These are phyloP conservation scores for Psittacula cyanocephala DNA, from an alignment of 2,113 vertebrate species.

Conservation along the genomic window DNA sequence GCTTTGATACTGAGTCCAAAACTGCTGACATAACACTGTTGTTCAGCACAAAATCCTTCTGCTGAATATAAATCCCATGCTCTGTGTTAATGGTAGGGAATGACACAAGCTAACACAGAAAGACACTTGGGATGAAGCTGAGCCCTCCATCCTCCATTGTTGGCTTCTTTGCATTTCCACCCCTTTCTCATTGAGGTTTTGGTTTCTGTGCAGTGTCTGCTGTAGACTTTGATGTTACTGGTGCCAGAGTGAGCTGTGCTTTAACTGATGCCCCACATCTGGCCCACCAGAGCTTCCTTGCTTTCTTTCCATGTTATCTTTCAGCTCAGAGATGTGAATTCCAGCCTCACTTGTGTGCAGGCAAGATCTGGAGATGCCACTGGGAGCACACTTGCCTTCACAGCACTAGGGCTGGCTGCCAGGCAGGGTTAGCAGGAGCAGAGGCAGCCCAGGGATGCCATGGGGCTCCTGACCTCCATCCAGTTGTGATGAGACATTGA, in stretches of 20 bases:
- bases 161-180: not conserved
- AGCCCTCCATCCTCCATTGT: not conserved
- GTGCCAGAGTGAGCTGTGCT: not conserved
- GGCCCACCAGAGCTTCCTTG: not conserved
- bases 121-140: not conserved
- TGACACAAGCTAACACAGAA: not conserved
- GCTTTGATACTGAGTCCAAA: not conserved
- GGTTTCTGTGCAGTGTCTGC: not conserved
- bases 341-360: not conserved
- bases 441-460: not conserved
- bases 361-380: not conserved
- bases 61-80: not conserved
- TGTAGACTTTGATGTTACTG: no score
- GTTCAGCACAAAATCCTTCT: not conserved
- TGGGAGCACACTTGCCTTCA: not conserved
- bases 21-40: not conserved
- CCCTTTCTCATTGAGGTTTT: not conserved
- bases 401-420: not conserved
- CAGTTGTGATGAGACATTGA: not conserved
- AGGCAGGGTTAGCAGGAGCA: not conserved
- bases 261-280: rapidly evolving
- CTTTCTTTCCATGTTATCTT: not conserved
- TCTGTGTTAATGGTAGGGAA: not conserved
- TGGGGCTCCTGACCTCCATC: not conserved
- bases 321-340: not conserved